Evolutionary conservation across 2,113 vertebrate species (phyloP).

Genomic region (Osmerus eperlanus): DNA sequence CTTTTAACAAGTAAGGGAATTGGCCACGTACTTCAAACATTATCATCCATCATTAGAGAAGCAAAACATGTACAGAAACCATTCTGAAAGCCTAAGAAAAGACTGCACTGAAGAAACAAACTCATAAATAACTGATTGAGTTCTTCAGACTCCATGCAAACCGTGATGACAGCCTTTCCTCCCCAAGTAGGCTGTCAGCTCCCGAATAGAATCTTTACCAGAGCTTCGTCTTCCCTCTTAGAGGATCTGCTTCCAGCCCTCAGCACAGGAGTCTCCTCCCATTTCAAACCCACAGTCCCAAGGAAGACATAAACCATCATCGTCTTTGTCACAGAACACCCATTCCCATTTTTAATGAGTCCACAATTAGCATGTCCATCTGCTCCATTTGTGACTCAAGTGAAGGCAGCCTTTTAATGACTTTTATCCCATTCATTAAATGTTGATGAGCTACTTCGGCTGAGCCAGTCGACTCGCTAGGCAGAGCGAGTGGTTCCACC

Average conservation of each 20-base stretch:
- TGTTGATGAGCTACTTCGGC: slow-evolving; percentile 43
- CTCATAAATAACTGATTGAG: neutral
- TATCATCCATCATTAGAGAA: no score
- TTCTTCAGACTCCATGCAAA: neutral
- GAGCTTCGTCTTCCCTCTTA: neutral
- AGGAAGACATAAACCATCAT: slow-evolving; percentile 38
- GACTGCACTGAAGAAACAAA: neutral
- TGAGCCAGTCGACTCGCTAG: slow-evolving; percentile 11
- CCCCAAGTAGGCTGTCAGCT: neutral
- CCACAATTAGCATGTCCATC: slow-evolving; percentile 54
- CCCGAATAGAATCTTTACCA: neutral
- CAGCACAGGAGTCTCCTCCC: neutral
- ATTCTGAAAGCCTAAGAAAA: no score
- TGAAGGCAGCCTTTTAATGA: slow-evolving; percentile 36
- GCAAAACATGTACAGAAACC: no score
- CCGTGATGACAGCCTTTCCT: neutral
- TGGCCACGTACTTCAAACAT: no score
- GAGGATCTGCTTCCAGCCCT: neutral
- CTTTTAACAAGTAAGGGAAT: no score
- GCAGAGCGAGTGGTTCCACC: slow-evolving; percentile 16
- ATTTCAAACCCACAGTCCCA: neutral
- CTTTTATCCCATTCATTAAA: slow-evolving; percentile 41
- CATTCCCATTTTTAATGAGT: slow-evolving; percentile 46
- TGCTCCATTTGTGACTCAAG: slow-evolving; percentile 39
- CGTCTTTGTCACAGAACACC: slow-evolving; percentile 59